phyloP scores from a whole-genome alignment of 2,888 invertebrate species.

The Eustalomyia histrio region DNA sequence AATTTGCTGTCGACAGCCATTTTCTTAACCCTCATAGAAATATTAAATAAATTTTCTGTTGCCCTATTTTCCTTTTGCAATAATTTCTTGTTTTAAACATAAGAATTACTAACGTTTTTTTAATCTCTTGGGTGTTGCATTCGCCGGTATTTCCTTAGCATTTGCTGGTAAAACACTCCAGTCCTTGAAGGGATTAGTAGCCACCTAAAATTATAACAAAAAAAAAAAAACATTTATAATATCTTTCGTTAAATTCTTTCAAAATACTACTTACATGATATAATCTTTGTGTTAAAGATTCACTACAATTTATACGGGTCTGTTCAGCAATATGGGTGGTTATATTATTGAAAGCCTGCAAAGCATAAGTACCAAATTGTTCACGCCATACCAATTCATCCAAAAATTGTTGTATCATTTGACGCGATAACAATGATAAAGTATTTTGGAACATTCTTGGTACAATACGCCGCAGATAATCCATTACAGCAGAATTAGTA shows the following conservation, averaged over 20 bases:
- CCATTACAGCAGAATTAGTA: conserved; percentile 90
- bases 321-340: conserved; percentile 89
- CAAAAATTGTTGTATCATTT: conserved; percentile 93
- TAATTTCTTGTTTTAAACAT: conserved; percentile 32
- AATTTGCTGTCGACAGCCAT: too few relatives aligned
- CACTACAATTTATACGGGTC: conserved; percentile 84
- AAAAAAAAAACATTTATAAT: conserved; percentile 42
- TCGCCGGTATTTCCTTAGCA: conserved; percentile 75
- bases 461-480: conserved; percentile 90
- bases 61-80: conserved; percentile 9
- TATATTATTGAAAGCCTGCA: conserved; percentile 90
- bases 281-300: conserved; percentile 83
- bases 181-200: conserved; percentile 85
- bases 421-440: conserved; percentile 87
- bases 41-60: conserved; percentile 27
- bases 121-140: conserved; percentile 76
- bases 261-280: conserved; percentile 81
- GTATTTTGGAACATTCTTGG: conserved; percentile 96
- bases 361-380: conserved; percentile 88
- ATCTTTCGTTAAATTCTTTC: too few relatives aligned
- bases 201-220: conserved; percentile 74
- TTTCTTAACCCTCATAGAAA: too few relatives aligned
- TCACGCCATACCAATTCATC: conserved; percentile 95
- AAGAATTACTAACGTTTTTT: conserved; percentile 78
- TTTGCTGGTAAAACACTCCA: conserved; percentile 80